Evolutionary conservation across 2,113 vertebrate species (phyloP).

Genomic region (Puma concolor): DNA sequence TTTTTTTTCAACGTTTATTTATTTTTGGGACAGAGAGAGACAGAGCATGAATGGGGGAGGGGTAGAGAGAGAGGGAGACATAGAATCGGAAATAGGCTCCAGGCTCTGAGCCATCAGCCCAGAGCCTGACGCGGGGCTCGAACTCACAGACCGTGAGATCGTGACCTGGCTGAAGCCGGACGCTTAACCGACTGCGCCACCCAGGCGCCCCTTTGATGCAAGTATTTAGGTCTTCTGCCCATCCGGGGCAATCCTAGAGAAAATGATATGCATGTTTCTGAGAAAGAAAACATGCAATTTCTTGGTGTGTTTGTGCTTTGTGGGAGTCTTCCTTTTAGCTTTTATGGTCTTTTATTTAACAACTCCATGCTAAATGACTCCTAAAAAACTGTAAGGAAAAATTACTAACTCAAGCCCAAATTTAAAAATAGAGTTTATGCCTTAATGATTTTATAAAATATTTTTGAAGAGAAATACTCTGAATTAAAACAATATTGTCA

Average conservation of each 20-base stretch:
- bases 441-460: not conserved
- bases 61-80: too few relatives aligned
- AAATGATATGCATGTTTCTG: not conserved
- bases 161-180: too few relatives aligned
- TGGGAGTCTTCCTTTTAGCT: not conserved
- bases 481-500: not conserved
- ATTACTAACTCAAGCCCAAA: not conserved
- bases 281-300: not conserved
- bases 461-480: not conserved
- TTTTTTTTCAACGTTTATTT: too few relatives aligned
- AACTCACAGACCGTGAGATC: too few relatives aligned
- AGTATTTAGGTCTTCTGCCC: not conserved
- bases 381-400: not conserved
- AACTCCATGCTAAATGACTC: not conserved
- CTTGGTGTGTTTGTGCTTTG: not conserved
- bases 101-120: too few relatives aligned
- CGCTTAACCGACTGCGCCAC: too few relatives aligned
- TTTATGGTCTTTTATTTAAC: not conserved
- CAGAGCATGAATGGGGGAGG: too few relatives aligned
- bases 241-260: not conserved
- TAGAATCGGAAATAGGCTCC: too few relatives aligned
- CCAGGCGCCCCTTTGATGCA: too few relatives aligned
- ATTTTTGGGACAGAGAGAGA: too few relatives aligned
- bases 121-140: too few relatives aligned
- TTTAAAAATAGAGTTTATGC: not conserved